Evolutionary conservation across 1,140 invertebrate genomes (phyloP).

Genomic region (Drosophila arawakana): DNA sequence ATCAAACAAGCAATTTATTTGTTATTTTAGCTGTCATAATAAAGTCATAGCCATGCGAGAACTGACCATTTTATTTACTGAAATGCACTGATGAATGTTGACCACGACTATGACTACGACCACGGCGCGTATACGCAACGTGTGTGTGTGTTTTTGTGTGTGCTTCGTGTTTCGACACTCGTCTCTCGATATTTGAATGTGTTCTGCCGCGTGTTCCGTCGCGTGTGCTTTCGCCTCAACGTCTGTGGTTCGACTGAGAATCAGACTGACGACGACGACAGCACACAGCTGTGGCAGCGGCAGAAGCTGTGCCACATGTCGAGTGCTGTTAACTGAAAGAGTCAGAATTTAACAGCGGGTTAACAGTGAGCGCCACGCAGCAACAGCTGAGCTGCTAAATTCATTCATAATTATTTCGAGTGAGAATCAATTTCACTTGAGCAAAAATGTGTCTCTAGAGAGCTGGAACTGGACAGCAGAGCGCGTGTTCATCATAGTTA

Average conservation of each 20-base stretch:
- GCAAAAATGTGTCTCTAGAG: slow-evolving; percentile 64
- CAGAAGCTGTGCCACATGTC: slow-evolving; percentile 5
- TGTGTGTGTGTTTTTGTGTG: slow-evolving; percentile 35
- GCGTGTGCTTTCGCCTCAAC: slow-evolving; percentile 65
- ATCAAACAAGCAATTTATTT: slow-evolving; percentile 14
- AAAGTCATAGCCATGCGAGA: neutral
- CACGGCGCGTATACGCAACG: slow-evolving; percentile 69
- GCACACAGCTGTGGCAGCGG: slow-evolving; percentile 21
- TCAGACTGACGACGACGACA: neutral
- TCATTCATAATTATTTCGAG: slow-evolving; percentile 80
- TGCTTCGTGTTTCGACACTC: slow-evolving; percentile 1
- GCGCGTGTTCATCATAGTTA: slow-evolving; percentile 47
- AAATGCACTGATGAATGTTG: slow-evolving; percentile 20
- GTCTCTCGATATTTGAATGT: slow-evolving; percentile 10
- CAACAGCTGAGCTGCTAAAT: slow-evolving; percentile 53
- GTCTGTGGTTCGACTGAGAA: slow-evolving; percentile 64
- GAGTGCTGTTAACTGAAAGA: slow-evolving; percentile 45
- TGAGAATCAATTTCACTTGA: slow-evolving; percentile 71
- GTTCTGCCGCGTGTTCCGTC: slow-evolving; percentile 58
- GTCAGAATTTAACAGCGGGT: slow-evolving; percentile 26
- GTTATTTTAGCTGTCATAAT: slow-evolving; percentile 30
- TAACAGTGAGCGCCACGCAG: slow-evolving; percentile 43
- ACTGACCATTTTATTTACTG: slow-evolving; percentile 49
- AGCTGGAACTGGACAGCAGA: slow-evolving; percentile 56
- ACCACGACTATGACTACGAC: neutral